Evolutionary conservation across 2,113 vertebrate genomes (phyloP).

Genomic region (Xyliphius kryptos): DNA sequence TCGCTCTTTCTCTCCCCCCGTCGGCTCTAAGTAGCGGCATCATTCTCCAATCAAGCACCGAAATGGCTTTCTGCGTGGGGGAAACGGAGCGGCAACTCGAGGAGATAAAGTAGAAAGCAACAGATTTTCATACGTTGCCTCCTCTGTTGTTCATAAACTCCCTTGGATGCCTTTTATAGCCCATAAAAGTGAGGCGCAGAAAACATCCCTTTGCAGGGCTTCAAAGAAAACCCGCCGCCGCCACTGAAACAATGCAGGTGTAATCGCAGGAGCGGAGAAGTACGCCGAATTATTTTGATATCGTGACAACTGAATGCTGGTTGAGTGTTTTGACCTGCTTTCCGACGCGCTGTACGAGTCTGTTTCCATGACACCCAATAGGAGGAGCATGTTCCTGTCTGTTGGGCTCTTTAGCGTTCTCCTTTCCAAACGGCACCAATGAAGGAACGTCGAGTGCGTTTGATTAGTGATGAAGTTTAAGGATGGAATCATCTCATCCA

Average conservation of each 20-base stretch:
- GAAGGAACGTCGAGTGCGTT: constrained; percentile 21
- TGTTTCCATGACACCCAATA: constrained; percentile 37
- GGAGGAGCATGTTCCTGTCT: constrained; percentile 14
- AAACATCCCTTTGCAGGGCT: constrained; percentile 15
- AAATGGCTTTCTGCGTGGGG: constrained; percentile 65
- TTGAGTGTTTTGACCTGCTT: constrained; percentile 16
- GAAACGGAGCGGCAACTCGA: constrained; percentile 2
- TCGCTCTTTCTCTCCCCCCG: constrained; percentile 52
- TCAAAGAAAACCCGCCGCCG: constrained; percentile 27
- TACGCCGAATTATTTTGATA: constrained; percentile 11
- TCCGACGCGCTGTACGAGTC: neutral
- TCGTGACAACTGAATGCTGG: constrained; percentile 2
- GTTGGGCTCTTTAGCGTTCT: no score
- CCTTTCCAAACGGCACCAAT: no score
- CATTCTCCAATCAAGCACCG: constrained; percentile 69
- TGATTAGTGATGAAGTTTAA: no score
- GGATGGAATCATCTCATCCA: no score
- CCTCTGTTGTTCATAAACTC: constrained; percentile 29
- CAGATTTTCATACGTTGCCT: constrained; percentile 5
- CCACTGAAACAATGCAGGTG: constrained; percentile 3
- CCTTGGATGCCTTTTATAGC: constrained; percentile 25
- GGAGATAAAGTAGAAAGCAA: constrained; percentile 24
- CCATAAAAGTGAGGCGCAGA: constrained; percentile 6
- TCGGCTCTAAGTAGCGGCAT: constrained; percentile 70
- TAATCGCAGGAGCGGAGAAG: neutral